phyloP scores from a whole-genome alignment of 2,888 invertebrate species.

The Bursaphelenchus okinawaensis region DNA sequence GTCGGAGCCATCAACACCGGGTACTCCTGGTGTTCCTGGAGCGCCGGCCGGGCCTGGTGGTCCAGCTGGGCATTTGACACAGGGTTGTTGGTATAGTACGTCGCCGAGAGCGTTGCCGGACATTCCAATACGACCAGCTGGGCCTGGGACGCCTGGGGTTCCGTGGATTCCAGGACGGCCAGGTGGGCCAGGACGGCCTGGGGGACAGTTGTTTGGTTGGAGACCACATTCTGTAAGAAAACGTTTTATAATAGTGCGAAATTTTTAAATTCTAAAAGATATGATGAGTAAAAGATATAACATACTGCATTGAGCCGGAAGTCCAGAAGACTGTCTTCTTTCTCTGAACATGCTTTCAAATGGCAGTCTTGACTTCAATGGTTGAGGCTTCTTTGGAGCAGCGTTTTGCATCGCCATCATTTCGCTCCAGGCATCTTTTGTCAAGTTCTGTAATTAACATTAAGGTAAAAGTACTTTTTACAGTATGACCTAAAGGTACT shows the following conservation, averaged over 20 bases:
- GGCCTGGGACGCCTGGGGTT: neutral
- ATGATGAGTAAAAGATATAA: neutral
- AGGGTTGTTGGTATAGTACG: conserved; percentile 14
- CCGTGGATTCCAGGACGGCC: conserved; percentile 10
- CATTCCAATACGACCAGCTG: conserved; percentile 1
- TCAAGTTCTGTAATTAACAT: conserved; percentile 9
- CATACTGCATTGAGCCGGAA: neutral
- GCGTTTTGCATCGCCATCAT: conserved; percentile 15
- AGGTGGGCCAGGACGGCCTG: conserved; percentile 8
- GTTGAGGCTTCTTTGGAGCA: neutral
- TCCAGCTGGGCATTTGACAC: conserved; percentile 18
- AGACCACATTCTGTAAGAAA: conserved; percentile 6
- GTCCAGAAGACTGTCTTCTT: neutral
- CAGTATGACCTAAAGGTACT: too few species aligned
- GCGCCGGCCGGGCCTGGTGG: conserved; percentile 11
- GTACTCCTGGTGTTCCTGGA: conserved; percentile 6
- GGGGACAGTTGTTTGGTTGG: conserved; percentile 16
- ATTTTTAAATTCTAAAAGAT: too few species aligned
- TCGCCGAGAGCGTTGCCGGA: neutral
- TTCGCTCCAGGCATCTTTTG: conserved; percentile 20
- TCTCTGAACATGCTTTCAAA: conserved; percentile 1
- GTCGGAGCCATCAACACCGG: conserved; percentile 3
- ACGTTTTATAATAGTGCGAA: too few species aligned
- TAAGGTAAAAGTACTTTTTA: too few species aligned
- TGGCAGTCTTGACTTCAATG: neutral